phyloP scores from a whole-genome alignment of 1,140 invertebrate species.

The Eupeodes corollae region DNA sequence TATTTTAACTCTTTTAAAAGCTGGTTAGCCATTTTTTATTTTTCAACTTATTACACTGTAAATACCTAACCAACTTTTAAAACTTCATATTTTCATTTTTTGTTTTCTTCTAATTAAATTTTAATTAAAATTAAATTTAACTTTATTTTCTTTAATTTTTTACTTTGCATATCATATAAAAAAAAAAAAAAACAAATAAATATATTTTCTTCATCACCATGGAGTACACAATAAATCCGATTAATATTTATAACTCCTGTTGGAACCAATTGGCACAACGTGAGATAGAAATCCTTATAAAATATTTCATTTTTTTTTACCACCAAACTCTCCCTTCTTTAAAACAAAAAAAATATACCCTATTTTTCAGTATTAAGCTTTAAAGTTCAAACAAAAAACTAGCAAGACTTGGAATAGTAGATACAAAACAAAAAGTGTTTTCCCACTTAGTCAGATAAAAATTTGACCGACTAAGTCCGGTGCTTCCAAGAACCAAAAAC shows the following conservation, averaged over 20 bases:
- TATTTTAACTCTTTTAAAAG: too few species aligned
- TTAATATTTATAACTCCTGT: constrained; percentile 3
- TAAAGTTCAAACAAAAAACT: not conserved
- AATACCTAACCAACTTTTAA: too few species aligned
- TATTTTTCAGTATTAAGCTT: not conserved
- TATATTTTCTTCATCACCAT: too few species aligned
- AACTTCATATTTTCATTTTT: too few species aligned
- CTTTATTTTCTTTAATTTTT: too few species aligned
- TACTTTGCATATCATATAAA: not conserved
- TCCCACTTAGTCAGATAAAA: too few species aligned
- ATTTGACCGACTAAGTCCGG: not conserved
- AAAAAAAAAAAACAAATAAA: not conserved
- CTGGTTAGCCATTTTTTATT: not conserved
- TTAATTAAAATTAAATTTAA: too few species aligned
- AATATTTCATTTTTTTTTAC: not conserved
- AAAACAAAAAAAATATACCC: not conserved
- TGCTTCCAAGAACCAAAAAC: not conserved
- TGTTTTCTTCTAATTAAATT: too few species aligned
- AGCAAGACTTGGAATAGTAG: too few species aligned
- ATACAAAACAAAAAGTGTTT: too few species aligned
- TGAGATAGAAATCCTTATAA: not conserved
- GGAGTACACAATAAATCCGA: constrained; percentile 8
- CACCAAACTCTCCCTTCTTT: not conserved
- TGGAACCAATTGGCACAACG: constrained; percentile 9
- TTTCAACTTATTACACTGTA: not conserved